phyloP scores from a whole-genome alignment of 2,113 vertebrate genomes.

The Nicator chloris region DNA sequence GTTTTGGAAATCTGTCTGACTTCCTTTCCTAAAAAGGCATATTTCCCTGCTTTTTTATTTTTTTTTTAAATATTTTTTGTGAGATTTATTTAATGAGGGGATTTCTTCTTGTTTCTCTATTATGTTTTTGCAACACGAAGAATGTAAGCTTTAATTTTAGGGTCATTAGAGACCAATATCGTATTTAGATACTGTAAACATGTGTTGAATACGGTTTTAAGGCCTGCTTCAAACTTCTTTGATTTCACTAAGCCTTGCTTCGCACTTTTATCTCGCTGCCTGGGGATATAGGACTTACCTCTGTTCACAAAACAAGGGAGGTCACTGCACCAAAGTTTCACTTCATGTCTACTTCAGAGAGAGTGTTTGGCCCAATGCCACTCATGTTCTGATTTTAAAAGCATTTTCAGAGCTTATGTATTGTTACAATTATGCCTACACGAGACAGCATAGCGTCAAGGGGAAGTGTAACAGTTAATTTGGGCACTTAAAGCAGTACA shows the following conservation, averaged over 20 bases:
- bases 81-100: neutral
- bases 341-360: neutral
- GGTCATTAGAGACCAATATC: neutral
- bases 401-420: neutral
- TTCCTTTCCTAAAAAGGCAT: neutral
- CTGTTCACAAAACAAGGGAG: neutral
- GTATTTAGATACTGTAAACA: neutral
- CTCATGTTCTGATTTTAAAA: neutral
- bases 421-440: accelerated
- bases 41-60: neutral
- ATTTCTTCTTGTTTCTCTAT: neutral
- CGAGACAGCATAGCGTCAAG: neutral
- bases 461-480: neutral
- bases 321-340: neutral
- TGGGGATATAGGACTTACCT: neutral
- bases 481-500: neutral
- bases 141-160: neutral
- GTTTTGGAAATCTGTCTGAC: neutral
- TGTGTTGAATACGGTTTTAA: neutral
- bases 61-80: neutral
- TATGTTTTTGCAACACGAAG: neutral
- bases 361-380: neutral
- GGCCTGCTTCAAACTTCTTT: neutral
- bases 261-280: neutral
- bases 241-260: neutral